Evolutionary conservation across 2,888 invertebrate species (phyloP).

Genomic region (Brachyptera risi): DNA sequence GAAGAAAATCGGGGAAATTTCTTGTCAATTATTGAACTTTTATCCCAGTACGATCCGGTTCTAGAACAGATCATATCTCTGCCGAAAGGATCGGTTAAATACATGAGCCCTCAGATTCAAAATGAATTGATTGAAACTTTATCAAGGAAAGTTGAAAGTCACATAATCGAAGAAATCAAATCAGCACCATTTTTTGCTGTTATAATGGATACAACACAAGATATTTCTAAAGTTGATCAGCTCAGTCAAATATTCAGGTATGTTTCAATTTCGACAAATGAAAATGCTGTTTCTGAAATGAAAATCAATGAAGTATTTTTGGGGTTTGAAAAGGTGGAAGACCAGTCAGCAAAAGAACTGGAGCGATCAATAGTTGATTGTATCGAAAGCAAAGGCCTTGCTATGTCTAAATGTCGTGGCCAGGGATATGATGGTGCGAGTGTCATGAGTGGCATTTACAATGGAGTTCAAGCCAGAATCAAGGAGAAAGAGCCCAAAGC

Average conservation of each 20-base stretch:
- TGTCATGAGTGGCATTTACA: constrained; percentile 33
- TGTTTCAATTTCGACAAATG: too few species aligned
- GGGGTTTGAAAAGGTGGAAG: too few species aligned
- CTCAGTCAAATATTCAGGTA: constrained; percentile 16
- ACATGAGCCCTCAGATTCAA: constrained; percentile 22
- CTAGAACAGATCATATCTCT: background rate
- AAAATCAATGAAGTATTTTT: too few species aligned
- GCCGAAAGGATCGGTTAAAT: background rate
- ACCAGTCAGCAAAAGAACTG: too few species aligned
- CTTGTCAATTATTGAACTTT: background rate
- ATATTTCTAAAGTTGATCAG: constrained; percentile 24
- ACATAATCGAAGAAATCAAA: constrained; percentile 1
- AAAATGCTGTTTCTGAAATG: too few species aligned
- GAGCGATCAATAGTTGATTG: too few species aligned
- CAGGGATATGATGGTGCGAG: constrained; percentile 34
- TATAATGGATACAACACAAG: constrained; percentile 22
- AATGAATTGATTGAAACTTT: constrained; percentile 19
- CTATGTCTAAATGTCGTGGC: constrained; percentile 32
- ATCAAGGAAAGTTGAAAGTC: background rate
- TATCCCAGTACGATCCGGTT: background rate
- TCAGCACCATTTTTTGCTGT: constrained; percentile 7
- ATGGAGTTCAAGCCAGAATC: constrained; percentile 29
- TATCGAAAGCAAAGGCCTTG: constrained; percentile 15
- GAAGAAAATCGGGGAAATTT: constrained; percentile 28
- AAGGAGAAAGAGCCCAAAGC: constrained; percentile 26